phyloP scores from a whole-genome alignment of 2,113 vertebrate genomes.

The Oryzias melastigma region DNA sequence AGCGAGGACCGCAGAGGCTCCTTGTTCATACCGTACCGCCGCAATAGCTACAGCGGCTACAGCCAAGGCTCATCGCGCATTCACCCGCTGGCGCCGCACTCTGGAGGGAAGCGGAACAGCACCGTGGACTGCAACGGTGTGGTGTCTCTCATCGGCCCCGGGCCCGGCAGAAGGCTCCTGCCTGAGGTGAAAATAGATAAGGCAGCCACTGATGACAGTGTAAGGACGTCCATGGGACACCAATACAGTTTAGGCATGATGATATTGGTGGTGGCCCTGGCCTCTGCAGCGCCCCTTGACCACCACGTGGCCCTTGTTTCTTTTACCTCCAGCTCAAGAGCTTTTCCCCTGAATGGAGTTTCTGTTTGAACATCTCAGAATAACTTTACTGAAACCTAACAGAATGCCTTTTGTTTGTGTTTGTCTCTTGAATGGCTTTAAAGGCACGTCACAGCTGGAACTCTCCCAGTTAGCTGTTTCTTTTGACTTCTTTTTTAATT shows the following conservation, averaged over 20 bases:
- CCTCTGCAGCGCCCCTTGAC: constrained; percentile 60
- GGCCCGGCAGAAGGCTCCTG: constrained; percentile 91
- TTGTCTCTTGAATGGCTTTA: constrained; percentile 22
- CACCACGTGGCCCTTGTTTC: constrained; percentile 53
- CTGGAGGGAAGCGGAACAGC: constrained; percentile 94
- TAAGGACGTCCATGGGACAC: constrained; percentile 83
- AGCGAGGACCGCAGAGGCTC: constrained; percentile 94
- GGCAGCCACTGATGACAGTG: constrained; percentile 88
- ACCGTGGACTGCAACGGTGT: constrained; percentile 98
- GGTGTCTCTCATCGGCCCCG: constrained; percentile 93
- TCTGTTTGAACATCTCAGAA: constrained; percentile 28
- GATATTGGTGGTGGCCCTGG: constrained; percentile 65
- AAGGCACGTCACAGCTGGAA: constrained; percentile 37
- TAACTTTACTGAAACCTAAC: constrained; percentile 15
- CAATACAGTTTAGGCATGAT: constrained; percentile 84
- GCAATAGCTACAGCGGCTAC: constrained; percentile 95
- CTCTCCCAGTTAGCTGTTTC: constrained; percentile 5
- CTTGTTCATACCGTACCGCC: constrained; percentile 92
- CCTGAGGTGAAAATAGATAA: constrained; percentile 97
- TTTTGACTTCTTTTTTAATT: no score
- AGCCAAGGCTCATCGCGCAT: constrained; percentile 93
- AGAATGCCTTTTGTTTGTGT: constrained; percentile 2
- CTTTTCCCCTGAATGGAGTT: constrained; percentile 24
- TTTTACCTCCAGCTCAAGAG: constrained; percentile 29
- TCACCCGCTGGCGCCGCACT: constrained; percentile 87